These are phyloP conservation scores for Nanorana parkeri DNA, from an alignment of 2,113 vertebrate genomes.

Conservation along the genomic window DNA sequence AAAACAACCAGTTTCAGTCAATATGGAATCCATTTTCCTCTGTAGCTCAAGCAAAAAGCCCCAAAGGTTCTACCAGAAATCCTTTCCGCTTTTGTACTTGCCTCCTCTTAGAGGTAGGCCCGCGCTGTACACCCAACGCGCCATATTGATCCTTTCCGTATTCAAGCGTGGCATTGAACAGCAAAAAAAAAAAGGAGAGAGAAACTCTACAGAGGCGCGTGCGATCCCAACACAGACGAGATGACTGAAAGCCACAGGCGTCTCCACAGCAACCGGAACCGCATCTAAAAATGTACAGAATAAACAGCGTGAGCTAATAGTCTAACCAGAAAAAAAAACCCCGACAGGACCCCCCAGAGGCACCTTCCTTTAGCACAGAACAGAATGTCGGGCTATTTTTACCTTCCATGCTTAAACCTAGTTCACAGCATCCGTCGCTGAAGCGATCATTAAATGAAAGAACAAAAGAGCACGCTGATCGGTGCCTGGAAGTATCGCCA, in stretches of 20 bases:
- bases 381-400: slow-evolving; percentile 34
- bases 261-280: slow-evolving; percentile 31
- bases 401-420: slow-evolving; percentile 7
- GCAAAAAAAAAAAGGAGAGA: background rate
- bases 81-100: background rate
- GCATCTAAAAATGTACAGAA: slow-evolving; percentile 46
- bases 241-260: background rate
- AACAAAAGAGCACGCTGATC: background rate
- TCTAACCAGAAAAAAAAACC: slow-evolving; percentile 31
- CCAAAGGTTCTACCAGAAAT: background rate
- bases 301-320: slow-evolving; percentile 23
- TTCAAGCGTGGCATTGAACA: background rate
- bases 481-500: no score
- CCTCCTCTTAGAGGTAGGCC: background rate
- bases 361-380: slow-evolving; percentile 3
- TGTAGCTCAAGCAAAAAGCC: no score
- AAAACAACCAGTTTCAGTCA: no score
- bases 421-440: background rate
- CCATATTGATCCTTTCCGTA: background rate
- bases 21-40: no score
- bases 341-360: slow-evolving; percentile 19
- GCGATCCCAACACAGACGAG: slow-evolving; percentile 5
- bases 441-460: slow-evolving; percentile 11
- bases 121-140: background rate
- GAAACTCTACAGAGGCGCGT: slow-evolving; percentile 5